Evolutionary conservation across 2,113 vertebrate species (phyloP).

Genomic region (Aspiorhynchus laticeps): DNA sequence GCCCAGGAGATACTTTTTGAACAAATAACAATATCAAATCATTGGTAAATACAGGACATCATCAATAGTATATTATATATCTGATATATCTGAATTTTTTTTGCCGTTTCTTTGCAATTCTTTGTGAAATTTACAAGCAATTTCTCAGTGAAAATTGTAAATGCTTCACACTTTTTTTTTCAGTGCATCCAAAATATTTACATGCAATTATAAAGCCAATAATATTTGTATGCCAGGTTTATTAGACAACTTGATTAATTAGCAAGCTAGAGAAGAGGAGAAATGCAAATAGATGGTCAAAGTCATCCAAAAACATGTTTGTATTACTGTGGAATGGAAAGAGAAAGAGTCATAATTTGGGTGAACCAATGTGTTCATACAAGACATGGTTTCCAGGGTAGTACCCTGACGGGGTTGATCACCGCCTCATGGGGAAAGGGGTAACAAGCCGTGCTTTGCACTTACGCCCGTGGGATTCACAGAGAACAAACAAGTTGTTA

Average conservation of each 20-base stretch:
- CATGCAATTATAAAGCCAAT: too few species aligned
- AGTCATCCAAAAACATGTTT: background rate
- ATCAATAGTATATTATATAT: background rate
- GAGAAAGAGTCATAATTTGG: constrained; percentile 18
- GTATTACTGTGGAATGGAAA: background rate
- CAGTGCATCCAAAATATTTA: background rate
- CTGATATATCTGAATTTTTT: too few species aligned
- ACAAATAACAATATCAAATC: background rate
- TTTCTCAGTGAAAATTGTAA: background rate
- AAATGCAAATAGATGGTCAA: background rate
- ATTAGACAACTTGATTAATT: background rate
- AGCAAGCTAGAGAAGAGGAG: background rate
- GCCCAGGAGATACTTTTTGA: too few species aligned
- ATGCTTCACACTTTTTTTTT: background rate
- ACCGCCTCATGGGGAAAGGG: constrained; percentile 59
- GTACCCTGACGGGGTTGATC: constrained; percentile 58
- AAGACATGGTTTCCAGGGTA: constrained; percentile 66
- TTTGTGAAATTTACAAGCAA: background rate
- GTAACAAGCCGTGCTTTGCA: constrained; percentile 69
- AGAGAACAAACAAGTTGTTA: constrained; percentile 78
- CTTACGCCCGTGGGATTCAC: constrained; percentile 43
- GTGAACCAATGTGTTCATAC: constrained; percentile 25
- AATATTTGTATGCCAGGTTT: too few species aligned
- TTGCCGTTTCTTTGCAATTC: background rate
- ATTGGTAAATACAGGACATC: background rate